Base-by-base conservation (phyloP, 1,140 invertebrate species). In the Babylonia areolata region DNA sequence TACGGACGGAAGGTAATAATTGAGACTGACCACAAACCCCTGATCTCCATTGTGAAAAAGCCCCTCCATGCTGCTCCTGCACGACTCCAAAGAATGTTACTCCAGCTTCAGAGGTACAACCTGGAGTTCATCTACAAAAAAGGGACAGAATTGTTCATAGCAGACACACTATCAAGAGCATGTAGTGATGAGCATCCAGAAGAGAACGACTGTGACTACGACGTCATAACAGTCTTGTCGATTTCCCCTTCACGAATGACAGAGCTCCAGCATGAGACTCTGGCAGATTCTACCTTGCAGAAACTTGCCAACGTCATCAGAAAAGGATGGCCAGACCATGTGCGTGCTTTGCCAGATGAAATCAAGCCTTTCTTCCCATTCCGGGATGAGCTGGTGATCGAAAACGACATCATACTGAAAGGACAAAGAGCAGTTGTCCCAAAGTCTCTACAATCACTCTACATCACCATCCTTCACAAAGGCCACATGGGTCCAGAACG, bases 31-130 rank as follows among this genome's bases (percentile, higher is more conserved):
- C 88, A 90, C 46, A 89, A 90, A 46, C 88, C 87, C 6, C 83
- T 85, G 54, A 89, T 90, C 82, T 71, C 78, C 3, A 91, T 92
- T 1, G 64, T 46, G 20, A 88, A 86, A 58, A 92, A 90, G 86
- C 80, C 91, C 28, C 81, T 91, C 20, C 33, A 79, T 17, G 28
- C 37, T 64, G 88, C 88, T 80, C 91, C 88, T 33, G 78, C 64
- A 69, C 64, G 89, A 39, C 85, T 91, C n/a, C 90, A 91, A 69
- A 39, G 87, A 23, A 91, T 92, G 86, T 73, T 91, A 20, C 84
- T 90, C 40, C 12, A 69, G 9, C 51, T 91, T 9, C 90, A 90
- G 33, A 85, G 71, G n/a, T 91, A 90, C 79, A 39, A 77, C 73
- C 71, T 69, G 23, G 46, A 51, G 51, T 71, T 90, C 17, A 28